phyloP scores from a whole-genome alignment of 2,888 invertebrate genomes.

The Minunthozetes semirufus region DNA sequence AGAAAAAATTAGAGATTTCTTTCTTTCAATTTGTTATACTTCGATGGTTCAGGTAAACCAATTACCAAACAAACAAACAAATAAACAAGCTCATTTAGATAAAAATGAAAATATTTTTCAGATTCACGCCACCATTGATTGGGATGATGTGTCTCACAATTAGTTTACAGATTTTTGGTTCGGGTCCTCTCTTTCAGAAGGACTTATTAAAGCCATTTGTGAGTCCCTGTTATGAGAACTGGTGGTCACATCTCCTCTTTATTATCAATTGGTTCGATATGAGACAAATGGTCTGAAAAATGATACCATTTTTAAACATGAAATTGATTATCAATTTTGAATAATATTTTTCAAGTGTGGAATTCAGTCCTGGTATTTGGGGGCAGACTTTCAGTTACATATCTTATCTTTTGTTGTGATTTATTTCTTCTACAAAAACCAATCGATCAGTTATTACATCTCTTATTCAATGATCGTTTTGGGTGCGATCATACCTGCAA shows the following conservation, averaged over 20 bases:
- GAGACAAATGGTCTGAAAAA: conserved; percentile 18
- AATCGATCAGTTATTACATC: not conserved
- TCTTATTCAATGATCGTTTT: not conserved
- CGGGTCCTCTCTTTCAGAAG: conserved; percentile 31
- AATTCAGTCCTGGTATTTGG: conserved; percentile 29
- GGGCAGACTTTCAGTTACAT: conserved; percentile 33
- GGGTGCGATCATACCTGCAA: not conserved
- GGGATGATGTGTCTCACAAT: conserved; percentile 33
- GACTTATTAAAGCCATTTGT: not conserved
- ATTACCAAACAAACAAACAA: not conserved
- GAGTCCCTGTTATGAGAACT: conserved; percentile 28
- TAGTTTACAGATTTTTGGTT: conserved; percentile 14
- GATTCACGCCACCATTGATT: conserved; percentile 31
- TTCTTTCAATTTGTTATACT: not conserved
- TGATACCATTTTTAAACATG: too few relatives aligned
- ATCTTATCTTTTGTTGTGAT: conserved; percentile 21
- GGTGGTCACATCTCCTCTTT: conserved; percentile 31
- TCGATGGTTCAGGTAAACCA: conserved; percentile 26
- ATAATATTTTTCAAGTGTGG: not conserved
- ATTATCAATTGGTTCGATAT: conserved; percentile 21
- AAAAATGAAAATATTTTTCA: not conserved
- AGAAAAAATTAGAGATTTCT: not conserved
- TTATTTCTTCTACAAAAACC: conserved; percentile 20
- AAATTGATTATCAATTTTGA: too few relatives aligned
- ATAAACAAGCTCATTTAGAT: not conserved